Evolutionary conservation across 1,140 invertebrate genomes (phyloP).

Genomic region (Augochlora pura): DNA sequence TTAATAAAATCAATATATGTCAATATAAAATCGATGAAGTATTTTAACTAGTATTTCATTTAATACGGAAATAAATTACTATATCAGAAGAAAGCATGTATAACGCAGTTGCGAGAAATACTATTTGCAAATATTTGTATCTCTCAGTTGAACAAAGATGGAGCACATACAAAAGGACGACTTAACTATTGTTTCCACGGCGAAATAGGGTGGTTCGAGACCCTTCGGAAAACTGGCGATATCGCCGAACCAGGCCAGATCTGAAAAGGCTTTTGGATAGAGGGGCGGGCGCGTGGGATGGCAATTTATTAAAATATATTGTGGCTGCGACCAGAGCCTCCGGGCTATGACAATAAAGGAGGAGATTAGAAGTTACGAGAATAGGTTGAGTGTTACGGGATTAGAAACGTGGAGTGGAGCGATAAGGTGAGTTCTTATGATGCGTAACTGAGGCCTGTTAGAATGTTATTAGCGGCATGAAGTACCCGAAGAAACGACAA

Average conservation of each 20-base stretch:
- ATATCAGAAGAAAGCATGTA: no score
- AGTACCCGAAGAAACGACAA: neutral
- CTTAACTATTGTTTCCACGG: neutral
- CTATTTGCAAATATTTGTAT: no score
- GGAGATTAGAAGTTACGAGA: conserved; percentile 36
- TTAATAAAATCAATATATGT: no score
- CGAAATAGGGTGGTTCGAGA: neutral
- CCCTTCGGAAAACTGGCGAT: neutral
- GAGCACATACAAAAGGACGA: neutral
- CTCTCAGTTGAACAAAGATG: neutral
- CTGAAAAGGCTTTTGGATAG: neutral
- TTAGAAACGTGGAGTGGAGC: conserved; percentile 24
- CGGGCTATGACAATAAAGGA: conserved; percentile 21
- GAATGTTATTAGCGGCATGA: conserved; percentile 22
- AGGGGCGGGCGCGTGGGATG: neutral
- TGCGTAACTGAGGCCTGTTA: conserved; percentile 9
- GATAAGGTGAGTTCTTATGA: conserved; percentile 32
- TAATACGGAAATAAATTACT: no score
- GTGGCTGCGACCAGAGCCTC: neutral
- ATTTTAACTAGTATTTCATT: no score
- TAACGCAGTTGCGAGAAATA: no score
- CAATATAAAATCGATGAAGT: no score
- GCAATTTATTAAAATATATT: conserved; percentile 34
- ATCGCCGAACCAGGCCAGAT: conserved; percentile 5
- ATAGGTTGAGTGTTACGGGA: conserved; percentile 19